Evolutionary conservation across 2,797 vertebrate species (phyloP), one percentile per base, ranked within the genome.

Genomic region (Poeciliopsis turneri): DNA sequence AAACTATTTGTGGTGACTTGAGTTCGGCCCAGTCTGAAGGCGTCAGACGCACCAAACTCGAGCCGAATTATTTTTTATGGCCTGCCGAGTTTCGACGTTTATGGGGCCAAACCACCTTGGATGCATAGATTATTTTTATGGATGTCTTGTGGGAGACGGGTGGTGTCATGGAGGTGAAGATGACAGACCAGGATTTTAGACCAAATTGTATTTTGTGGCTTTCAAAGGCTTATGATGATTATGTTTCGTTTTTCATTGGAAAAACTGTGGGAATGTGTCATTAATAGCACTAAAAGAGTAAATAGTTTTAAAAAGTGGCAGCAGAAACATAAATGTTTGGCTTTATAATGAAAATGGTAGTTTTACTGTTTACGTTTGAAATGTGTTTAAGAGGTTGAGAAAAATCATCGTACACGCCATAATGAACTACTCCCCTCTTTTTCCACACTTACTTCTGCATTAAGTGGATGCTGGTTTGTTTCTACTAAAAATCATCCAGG

Each of bases 131-230:
- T 5, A 68, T 43, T 43, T 41, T 68, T 25, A 68, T 41, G 64
- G 23, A 25, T 43, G 64, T 43, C 39, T 25, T 68, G 64, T 43
- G 64, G 36, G 64, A 41, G 64, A 6, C 9, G 36, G 23, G 64
- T n/a, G 39, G 64, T 25, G 64, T 41, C 64, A 68, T 25, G 39
- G 39, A 68, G 64, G 64, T 68, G 64, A 68, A 68, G 64, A 68
- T 68, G 41, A 41, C 10, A 13, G 11, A 68, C 64, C 64, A 6
- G 1, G 64, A 23, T 68, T 41, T 68, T 68, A 12, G 39, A 41
- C 64, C 39, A 41, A 41, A 68, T 68, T 68, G 39, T 68, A 11
- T 53, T 68, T 68, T 41, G 64, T 68, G 64, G 64, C 5, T 7
- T 68, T 41, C 23, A 12, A 23, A 39, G 39, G 64, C 10, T 41